Percentiles rank a stretch among this genome's conserved stretches.
Evolutionary conservation across 2,888 invertebrate species (phyloP).

Genomic region (Cheilosia variabilis): DNA sequence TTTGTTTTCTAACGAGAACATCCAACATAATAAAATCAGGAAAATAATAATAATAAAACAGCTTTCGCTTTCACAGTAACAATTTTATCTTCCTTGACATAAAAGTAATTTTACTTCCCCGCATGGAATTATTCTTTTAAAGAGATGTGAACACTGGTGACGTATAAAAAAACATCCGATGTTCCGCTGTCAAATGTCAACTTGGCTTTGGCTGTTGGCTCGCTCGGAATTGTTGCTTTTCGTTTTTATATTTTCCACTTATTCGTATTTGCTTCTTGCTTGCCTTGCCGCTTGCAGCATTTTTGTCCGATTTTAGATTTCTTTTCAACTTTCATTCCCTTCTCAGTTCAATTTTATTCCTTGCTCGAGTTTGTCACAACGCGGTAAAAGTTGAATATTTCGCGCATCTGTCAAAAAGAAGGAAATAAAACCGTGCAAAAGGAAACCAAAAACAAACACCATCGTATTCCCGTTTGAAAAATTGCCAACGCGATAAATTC

Average conservation of each 20-base stretch:
- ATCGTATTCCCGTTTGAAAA: slow-evolving; percentile 9
- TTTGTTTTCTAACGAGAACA: too few relatives aligned
- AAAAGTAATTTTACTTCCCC: too few relatives aligned
- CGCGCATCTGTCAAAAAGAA: slow-evolving; percentile 2
- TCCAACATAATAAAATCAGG: too few relatives aligned
- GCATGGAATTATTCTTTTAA: neutral
- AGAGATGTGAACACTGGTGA: neutral
- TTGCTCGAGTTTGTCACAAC: slow-evolving; percentile 7
- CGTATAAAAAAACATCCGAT: slow-evolving; percentile 24
- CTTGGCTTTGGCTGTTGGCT: neutral
- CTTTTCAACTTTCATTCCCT: slow-evolving; percentile 38
- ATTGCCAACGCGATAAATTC: slow-evolving; percentile 67
- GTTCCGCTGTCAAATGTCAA: too few relatives aligned
- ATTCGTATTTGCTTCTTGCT: neutral
- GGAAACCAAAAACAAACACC: slow-evolving; percentile 7
- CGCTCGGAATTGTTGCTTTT: neutral
- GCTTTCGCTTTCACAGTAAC: too few relatives aligned
- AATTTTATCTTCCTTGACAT: too few relatives aligned
- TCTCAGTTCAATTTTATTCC: slow-evolving; percentile 41
- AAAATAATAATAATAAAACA: too few relatives aligned
- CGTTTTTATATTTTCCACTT: neutral
- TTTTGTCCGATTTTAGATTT: slow-evolving; percentile 37
- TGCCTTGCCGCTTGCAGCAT: neutral
- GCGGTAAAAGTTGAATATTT: neutral
- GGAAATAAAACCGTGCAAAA: slow-evolving; percentile 18